Conservation (phyloP, 2,113 vertebrate genomes). For the human region GRCh38 chr3:164206001-164206500, state of each 20-base stretch:
- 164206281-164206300: not conserved
- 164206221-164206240: not conserved
- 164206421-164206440: not conserved
- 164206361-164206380: not conserved
- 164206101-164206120: not conserved
- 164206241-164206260: not conserved
- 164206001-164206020: not conserved
- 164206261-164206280: not conserved
- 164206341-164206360: not conserved
- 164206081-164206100: not conserved
- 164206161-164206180: not conserved
- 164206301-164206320: not conserved
- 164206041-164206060: not conserved
- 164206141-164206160: not conserved
- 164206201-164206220: not conserved
- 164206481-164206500: not conserved
- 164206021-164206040: not conserved
- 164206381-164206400: slow-evolving; percentile 27
- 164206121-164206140: not conserved
- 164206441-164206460: not conserved
- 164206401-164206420: not conserved
- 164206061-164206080: not conserved
- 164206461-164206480: not conserved
- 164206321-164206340: not conserved
- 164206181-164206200: not conserved